These are phyloP conservation scores for Brachylomia viminalis DNA, from an alignment of 2,888 invertebrate species.

Conservation along the genomic window DNA sequence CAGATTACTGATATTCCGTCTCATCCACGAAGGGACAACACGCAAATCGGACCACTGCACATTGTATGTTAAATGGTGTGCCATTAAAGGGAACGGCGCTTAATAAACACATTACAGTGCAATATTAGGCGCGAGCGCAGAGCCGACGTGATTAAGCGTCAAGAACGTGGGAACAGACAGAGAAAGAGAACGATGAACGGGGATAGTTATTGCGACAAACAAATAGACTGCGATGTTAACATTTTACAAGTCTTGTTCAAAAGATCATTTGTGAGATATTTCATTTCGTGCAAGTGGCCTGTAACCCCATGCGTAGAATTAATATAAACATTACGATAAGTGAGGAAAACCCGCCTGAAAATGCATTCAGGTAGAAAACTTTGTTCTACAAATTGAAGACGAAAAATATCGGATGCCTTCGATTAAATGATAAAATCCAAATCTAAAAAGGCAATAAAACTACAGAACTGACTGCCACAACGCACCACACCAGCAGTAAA, in stretches of 20 bases:
- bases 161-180: conserved; percentile 87
- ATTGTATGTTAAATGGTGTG: conserved; percentile 87
- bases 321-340: background rate
- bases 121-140: conserved; percentile 87
- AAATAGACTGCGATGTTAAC: conserved; percentile 65
- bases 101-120: conserved; percentile 89
- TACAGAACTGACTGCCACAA: conserved; percentile 72
- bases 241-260: conserved; percentile 57
- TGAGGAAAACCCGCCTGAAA: background rate
- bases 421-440: conserved; percentile 78
- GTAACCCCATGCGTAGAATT: background rate
- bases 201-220: conserved; percentile 73
- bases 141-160: conserved; percentile 85
- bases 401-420: conserved; percentile 67
- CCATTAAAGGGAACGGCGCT: conserved; percentile 88
- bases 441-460: conserved; percentile 78
- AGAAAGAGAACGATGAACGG: conserved; percentile 80
- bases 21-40: conserved; percentile 80
- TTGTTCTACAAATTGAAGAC: conserved; percentile 42
- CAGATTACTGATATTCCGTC: conserved; percentile 69
- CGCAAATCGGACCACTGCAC: conserved; percentile 84
- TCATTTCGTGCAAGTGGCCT: conserved; percentile 34
- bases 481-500: conserved; percentile 75
- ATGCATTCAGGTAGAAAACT: background rate
- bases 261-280: conserved; percentile 50